Evolutionary conservation across 2,888 invertebrate species (phyloP).

Genomic region (Trichopria drosophilae): DNA sequence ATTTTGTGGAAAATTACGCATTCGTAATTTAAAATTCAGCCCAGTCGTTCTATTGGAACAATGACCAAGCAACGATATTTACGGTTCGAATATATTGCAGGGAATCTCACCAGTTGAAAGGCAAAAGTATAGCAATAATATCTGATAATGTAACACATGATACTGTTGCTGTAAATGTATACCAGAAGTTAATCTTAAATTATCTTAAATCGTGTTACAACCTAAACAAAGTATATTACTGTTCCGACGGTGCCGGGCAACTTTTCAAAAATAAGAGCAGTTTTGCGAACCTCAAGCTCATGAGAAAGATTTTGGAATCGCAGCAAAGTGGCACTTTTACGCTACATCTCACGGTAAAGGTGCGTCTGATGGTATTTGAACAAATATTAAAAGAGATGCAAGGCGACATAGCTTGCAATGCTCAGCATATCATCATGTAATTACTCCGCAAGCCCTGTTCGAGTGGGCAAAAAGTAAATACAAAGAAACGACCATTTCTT

Average conservation of each 20-base stretch:
- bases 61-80: no score
- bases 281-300: constrained; percentile 26
- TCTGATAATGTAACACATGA: no score
- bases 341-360: no score
- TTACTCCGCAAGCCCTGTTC: background rate
- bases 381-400: constrained; percentile 10
- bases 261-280: constrained; percentile 23
- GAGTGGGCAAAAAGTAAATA: constrained; percentile 11
- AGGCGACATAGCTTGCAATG: constrained; percentile 5
- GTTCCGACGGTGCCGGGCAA: constrained; percentile 23
- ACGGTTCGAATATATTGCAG: background rate
- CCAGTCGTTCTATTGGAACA: no score
- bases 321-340: no score
- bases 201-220: constrained; percentile 6
- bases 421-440: constrained; percentile 2
- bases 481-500: constrained; percentile 9
- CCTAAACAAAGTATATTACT: constrained; percentile 25
- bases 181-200: constrained; percentile 2
- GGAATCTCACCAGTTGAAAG: background rate
- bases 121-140: background rate
- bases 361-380: constrained; percentile 39
- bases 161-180: background rate
- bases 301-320: constrained; percentile 41
- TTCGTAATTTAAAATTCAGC: no score
- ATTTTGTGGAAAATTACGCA: no score